Conservation (phyloP, 2,888 invertebrate species). For the Meghimatium bilineatum region DNA sequence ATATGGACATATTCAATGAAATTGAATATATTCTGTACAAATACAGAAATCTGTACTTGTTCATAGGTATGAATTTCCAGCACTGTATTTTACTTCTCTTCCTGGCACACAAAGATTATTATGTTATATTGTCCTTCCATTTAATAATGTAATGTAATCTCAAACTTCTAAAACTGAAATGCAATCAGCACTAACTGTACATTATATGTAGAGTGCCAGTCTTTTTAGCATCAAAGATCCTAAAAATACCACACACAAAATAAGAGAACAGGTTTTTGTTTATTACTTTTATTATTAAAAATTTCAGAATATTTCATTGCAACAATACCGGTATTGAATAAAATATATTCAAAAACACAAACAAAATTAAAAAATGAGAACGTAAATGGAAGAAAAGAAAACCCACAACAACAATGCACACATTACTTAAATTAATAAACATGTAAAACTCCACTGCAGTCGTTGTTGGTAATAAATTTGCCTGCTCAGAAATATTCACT, state of each 20-base stretch:
- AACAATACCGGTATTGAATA: slow-evolving; percentile 38
- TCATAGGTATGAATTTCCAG: no score
- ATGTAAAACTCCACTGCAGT: slow-evolving; percentile 20
- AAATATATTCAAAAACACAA: slow-evolving; percentile 15
- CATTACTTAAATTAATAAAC: slow-evolving; percentile 9
- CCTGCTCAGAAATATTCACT: slow-evolving; percentile 12
- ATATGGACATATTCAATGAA: no score
- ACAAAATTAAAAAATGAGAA: slow-evolving; percentile 20
- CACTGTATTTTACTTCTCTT: no score
- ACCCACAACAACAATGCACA: neutral
- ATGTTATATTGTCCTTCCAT: no score
- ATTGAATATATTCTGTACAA: no score
- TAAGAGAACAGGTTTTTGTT: neutral
- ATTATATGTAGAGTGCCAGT: neutral
- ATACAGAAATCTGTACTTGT: no score
- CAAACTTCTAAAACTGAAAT: neutral
- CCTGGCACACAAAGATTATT: no score
- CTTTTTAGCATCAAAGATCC: neutral
- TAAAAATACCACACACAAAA: slow-evolving; percentile 3
- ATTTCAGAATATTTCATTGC: slow-evolving; percentile 37
- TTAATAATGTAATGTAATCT: neutral
- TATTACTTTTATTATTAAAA: slow-evolving; percentile 33
- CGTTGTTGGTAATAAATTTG: slow-evolving; percentile 22
- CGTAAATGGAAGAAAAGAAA: slow-evolving; percentile 32
- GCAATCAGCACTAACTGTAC: neutral